Evolutionary conservation across 2,797 vertebrate genomes (phyloP).

Genomic region (Siniperca scherzeri): DNA sequence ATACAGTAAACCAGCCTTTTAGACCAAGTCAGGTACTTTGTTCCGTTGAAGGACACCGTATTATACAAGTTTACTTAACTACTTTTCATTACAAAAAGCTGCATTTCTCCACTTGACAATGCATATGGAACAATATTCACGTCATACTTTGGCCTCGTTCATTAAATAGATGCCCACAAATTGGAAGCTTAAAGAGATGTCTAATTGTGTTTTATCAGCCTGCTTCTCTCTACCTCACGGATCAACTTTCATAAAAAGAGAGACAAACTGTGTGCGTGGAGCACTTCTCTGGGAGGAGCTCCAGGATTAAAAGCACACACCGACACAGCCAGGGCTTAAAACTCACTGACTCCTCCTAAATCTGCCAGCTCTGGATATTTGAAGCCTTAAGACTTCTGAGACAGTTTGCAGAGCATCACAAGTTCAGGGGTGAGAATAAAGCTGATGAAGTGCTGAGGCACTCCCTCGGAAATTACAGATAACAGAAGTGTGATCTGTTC

Average conservation of each 20-base stretch:
- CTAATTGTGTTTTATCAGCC: conserved; percentile 54
- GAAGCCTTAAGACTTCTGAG: conserved; percentile 47
- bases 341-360: conserved; percentile 53
- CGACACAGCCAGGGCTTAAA: conserved; percentile 57
- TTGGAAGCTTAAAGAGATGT: conserved; percentile 45
- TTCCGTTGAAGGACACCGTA: conserved; percentile 16
- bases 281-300: conserved; percentile 43
- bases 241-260: conserved; percentile 48
- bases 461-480: conserved; percentile 55
- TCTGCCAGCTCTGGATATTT: conserved; percentile 55
- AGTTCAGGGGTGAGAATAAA: conserved; percentile 61
- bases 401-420: conserved; percentile 54
- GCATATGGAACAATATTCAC: conserved; percentile 10
- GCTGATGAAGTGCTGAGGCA: conserved; percentile 52
- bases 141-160: conserved; percentile 27
- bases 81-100: conserved; percentile 5
- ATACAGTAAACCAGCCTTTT: conserved; percentile 40
- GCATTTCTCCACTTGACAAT: conserved; percentile 8
- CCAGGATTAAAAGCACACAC: conserved; percentile 68
- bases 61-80: conserved; percentile 20
- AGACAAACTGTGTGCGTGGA: conserved; percentile 20
- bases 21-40: conserved; percentile 13
- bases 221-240: conserved; percentile 24
- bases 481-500: conserved; percentile 15
- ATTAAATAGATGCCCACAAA: conserved; percentile 34